Conservation (phyloP, 2,113 vertebrate genomes). For the Alethe diademata region DNA sequence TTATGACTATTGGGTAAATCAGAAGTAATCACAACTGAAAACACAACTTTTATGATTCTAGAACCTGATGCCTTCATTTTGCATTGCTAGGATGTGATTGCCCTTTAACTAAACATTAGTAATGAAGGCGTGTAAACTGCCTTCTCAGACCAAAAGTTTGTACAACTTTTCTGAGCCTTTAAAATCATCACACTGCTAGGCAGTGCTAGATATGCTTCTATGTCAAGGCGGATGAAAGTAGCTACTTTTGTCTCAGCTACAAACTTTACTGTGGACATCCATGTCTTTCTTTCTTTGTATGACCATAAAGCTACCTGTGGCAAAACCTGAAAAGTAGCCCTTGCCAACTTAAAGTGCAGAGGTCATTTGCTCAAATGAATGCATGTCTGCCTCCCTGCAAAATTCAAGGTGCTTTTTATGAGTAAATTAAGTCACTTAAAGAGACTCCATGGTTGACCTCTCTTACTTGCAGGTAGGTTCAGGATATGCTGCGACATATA, state of each 20-base stretch:
- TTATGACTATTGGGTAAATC: background rate
- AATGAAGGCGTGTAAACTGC: background rate
- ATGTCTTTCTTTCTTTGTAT: background rate
- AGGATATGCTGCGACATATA: background rate
- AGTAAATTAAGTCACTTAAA: background rate
- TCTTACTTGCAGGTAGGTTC: background rate
- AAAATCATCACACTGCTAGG: background rate
- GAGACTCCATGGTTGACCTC: background rate
- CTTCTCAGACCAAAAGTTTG: background rate
- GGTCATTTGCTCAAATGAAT: background rate
- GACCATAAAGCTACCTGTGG: background rate
- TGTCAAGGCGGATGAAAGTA: background rate
- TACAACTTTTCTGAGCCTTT: background rate
- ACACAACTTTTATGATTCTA: background rate
- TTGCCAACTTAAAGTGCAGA: background rate
- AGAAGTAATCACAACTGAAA: background rate
- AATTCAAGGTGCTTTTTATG: background rate
- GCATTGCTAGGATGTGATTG: background rate
- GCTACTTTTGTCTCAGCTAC: background rate
- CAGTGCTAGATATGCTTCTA: background rate
- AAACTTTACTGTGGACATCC: background rate
- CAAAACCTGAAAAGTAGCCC: background rate
- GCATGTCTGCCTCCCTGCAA: background rate
- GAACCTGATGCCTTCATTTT: background rate
- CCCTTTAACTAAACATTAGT: background rate